A percentile compares a stretch with the other conserved stretches of the same genome.
Conservation (phyloP, 2,113 vertebrate genomes). For the Pleuronectes platessa region DNA sequence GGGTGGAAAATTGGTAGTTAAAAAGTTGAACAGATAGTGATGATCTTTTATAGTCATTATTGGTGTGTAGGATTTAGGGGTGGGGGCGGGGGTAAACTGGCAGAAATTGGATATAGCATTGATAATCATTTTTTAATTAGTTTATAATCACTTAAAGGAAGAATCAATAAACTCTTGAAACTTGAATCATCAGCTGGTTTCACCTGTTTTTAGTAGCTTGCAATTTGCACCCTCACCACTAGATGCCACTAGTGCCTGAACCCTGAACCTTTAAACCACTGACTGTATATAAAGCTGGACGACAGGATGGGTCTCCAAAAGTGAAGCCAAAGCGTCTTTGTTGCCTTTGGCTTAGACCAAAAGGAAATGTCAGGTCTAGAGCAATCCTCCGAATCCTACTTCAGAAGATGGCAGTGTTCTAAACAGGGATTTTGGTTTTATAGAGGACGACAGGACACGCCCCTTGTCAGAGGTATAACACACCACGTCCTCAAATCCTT, state of each 20-base stretch:
- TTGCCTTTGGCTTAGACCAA: no score
- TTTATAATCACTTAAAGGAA: neutral
- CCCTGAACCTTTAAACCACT: no score
- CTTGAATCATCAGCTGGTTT: neutral
- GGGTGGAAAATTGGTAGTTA: conserved; percentile 5
- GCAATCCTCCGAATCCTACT: no score
- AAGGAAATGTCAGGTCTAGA: no score
- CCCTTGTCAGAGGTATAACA: neutral
- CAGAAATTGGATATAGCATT: neutral
- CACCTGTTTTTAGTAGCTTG: neutral
- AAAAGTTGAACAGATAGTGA: conserved; percentile 1
- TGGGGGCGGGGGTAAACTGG: neutral
- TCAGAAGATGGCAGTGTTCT: no score
- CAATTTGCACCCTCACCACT: neutral
- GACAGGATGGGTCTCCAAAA: no score
- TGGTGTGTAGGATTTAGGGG: no score
- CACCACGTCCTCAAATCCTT: conserved; percentile 7
- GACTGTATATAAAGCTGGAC: no score
- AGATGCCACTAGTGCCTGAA: neutral
- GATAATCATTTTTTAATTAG: neutral
- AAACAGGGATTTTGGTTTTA: no score
- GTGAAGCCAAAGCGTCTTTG: no score
- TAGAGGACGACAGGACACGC: no score
- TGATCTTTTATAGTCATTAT: neutral
- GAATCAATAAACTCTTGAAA: neutral